Evolutionary conservation across 2,113 vertebrate species (phyloP).

Genomic region (Nesospiza acunhae): DNA sequence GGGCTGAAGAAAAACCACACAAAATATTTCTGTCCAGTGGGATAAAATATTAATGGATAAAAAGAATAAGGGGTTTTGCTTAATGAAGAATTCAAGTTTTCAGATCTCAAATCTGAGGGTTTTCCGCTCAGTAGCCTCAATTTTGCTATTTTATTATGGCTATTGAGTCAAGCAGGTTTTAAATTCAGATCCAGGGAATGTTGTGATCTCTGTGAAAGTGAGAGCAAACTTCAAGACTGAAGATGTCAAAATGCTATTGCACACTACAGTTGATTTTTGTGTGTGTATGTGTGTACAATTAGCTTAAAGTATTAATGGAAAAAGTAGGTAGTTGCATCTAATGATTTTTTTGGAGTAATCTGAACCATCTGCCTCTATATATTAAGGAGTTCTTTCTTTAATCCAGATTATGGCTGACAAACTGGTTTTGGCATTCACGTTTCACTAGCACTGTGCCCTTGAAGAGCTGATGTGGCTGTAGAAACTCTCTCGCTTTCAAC

Average conservation of each 20-base stretch:
- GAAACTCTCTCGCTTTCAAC: constrained; percentile 67
- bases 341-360: constrained; percentile 76
- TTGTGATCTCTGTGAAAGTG: neutral
- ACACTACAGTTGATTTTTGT: neutral
- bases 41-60: constrained; percentile 1
- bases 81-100: constrained; percentile 14
- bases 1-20: neutral
- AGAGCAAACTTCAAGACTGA: neutral
- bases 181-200: neutral
- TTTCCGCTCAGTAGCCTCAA: neutral
- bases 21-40: neutral
- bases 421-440: constrained; percentile 78
- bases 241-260: neutral
- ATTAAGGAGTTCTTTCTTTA: constrained; percentile 83
- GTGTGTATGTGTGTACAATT: constrained; percentile 44
- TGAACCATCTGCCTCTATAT: constrained; percentile 89
- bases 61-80: neutral
- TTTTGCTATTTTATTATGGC: neutral
- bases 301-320: constrained; percentile 74
- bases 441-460: constrained; percentile 80
- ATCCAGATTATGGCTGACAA: constrained; percentile 92
- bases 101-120: neutral
- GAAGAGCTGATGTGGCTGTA: constrained; percentile 72
- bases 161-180: neutral
- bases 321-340: constrained; percentile 72